Percentiles rank a stretch among this genome's conserved stretches.
phyloP scores from a whole-genome alignment of 2,888 invertebrate genomes.

The Eilema depressum region DNA sequence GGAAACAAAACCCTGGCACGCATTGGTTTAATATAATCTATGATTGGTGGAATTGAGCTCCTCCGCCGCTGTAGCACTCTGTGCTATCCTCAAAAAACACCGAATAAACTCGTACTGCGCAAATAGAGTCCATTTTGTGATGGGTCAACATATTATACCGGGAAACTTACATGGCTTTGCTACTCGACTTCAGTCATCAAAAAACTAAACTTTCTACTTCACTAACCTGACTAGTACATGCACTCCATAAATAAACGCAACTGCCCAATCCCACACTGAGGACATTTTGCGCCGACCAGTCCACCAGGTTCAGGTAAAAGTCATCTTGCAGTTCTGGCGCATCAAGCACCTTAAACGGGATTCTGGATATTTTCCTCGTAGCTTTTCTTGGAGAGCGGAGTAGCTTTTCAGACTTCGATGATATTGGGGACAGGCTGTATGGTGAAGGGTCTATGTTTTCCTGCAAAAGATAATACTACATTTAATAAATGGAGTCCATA shows the following conservation, averaged over 20 bases:
- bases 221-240: constrained; percentile 97
- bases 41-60: too few species aligned
- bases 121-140: too few species aligned
- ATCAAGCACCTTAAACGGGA: constrained; percentile 98
- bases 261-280: constrained; percentile 98
- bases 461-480: constrained; percentile 80
- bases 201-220: not conserved
- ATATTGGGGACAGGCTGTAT: constrained; percentile 98
- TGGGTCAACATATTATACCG: not conserved
- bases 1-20: too few species aligned
- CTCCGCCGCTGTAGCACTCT: too few species aligned
- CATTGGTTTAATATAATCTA: too few species aligned
- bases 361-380: constrained; percentile 98
- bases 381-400: constrained; percentile 98
- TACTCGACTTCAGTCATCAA: not conserved
- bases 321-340: constrained; percentile 99
- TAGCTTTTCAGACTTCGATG: constrained; percentile 97
- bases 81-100: too few species aligned
- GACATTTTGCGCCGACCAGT: constrained; percentile 99
- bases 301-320: constrained; percentile 99
- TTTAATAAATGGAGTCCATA: constrained; percentile 12
- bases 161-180: not conserved
- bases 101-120: too few species aligned
- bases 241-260: constrained; percentile 99
- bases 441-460: constrained; percentile 94